phyloP scores from a whole-genome alignment of 2,888 invertebrate species.

The Dinocampus coccinellae region DNA sequence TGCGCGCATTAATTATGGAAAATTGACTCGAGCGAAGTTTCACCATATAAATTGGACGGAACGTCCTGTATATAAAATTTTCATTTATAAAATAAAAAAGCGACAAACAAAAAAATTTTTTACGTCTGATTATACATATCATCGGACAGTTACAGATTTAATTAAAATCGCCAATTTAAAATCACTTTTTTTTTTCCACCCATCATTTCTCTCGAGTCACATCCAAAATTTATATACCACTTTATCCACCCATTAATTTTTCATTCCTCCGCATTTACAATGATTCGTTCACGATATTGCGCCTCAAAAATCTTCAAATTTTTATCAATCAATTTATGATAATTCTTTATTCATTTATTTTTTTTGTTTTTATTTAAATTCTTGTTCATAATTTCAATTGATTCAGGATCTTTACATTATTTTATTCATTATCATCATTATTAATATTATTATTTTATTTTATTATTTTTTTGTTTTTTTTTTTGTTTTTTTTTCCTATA shows the following conservation, averaged over 20 bases:
- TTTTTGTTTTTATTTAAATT: background rate
- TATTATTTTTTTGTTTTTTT: no score
- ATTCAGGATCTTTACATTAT: background rate
- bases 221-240: constrained; percentile 20
- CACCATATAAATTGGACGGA: constrained; percentile 36
- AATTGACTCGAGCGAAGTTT: constrained; percentile 5
- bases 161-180: constrained; percentile 23
- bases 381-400: background rate
- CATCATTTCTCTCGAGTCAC: constrained; percentile 12
- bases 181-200: background rate
- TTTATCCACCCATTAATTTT: background rate
- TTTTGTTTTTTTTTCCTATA: background rate
- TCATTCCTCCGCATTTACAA: constrained; percentile 19
- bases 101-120: no score
- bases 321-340: constrained; percentile 1
- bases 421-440: background rate
- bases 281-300: constrained; percentile 35
- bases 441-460: no score
- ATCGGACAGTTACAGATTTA: background rate
- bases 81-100: constrained; percentile 27
- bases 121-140: constrained; percentile 40
- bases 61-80: constrained; percentile 21
- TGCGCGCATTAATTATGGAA: constrained; percentile 25
- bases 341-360: constrained; percentile 8
- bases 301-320: constrained; percentile 15